phyloP scores from a whole-genome alignment of 2,113 vertebrate species.

The Mesoclemmys tuberculata region DNA sequence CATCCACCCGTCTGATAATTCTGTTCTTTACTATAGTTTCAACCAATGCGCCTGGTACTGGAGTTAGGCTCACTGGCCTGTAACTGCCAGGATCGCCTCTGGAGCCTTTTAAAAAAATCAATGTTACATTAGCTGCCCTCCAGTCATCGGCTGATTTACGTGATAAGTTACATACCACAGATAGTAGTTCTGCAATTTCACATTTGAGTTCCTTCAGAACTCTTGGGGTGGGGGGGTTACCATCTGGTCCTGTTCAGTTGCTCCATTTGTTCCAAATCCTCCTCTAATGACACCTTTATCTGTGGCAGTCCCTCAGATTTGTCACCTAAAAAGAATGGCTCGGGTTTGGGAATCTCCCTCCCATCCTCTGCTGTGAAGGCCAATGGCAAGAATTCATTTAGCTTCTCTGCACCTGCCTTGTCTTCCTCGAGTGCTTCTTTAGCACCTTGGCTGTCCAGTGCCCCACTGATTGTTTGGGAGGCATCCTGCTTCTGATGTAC shows the following conservation, averaged over 20 bases:
- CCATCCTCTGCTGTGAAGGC: background rate
- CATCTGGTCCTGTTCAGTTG: background rate
- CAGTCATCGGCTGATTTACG: background rate
- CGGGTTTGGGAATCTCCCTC: background rate
- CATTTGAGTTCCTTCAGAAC: background rate
- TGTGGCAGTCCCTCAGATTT: too few relatives aligned
- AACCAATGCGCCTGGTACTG: background rate
- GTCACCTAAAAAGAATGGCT: too few relatives aligned
- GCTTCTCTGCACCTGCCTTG: background rate
- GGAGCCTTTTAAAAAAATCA: background rate
- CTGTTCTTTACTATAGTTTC: background rate
- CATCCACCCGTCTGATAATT: background rate
- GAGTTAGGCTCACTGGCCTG: background rate
- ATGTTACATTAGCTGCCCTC: background rate
- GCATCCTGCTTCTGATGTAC: background rate
- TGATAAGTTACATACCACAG: background rate
- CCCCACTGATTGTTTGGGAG: background rate
- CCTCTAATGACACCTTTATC: too few relatives aligned
- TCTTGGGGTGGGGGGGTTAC: too few relatives aligned
- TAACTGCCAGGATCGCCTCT: background rate
- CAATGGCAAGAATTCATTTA: background rate
- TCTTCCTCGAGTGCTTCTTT: background rate
- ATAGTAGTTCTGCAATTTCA: background rate
- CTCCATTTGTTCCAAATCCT: background rate
- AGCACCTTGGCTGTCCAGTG: background rate